A percentile compares a stretch with the other conserved stretches of the same genome.
These are phyloP conservation scores for Sinopyrophorus schimmeli DNA, from an alignment of 2,888 invertebrate species.

Conservation along the genomic window DNA sequence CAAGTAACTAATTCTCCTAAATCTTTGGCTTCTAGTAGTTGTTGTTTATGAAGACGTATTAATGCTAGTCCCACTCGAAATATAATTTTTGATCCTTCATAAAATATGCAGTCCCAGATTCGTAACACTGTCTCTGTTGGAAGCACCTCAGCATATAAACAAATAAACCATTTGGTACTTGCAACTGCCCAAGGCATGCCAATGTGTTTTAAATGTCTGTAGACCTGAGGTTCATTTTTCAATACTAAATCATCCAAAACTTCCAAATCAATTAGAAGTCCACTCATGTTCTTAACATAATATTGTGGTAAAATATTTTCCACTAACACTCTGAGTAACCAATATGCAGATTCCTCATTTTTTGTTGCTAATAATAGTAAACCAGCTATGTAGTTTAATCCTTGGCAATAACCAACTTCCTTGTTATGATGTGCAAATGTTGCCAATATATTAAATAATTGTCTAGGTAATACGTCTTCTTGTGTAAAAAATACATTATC, in stretches of 20 bases:
- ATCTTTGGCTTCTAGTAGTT: constrained; percentile 77
- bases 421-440: constrained; percentile 89
- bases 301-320: constrained; percentile 85
- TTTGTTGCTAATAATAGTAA: constrained; percentile 83
- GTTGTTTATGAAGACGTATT: constrained; percentile 71
- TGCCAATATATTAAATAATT: constrained; percentile 82
- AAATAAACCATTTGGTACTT: constrained; percentile 95
- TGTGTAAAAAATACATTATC: constrained; percentile 91
- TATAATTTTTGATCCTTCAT: constrained; percentile 91
- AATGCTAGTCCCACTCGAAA: constrained; percentile 87
- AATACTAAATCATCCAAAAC: constrained; percentile 86
- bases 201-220: constrained; percentile 76
- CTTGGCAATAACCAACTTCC: constrained; percentile 92
- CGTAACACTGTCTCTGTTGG: constrained; percentile 92
- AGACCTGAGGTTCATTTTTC: constrained; percentile 77
- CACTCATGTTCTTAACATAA: constrained; percentile 88
- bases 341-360: constrained; percentile 89
- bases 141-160: constrained; percentile 89
- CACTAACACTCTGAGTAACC: constrained; percentile 87
- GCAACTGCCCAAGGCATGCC: constrained; percentile 90
- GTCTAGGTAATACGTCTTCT: constrained; percentile 71
- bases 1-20: constrained; percentile 80
- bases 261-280: constrained; percentile 85
- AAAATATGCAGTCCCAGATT: constrained; percentile 95
- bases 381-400: constrained; percentile 90